phyloP scores from a whole-genome alignment of 2,888 invertebrate genomes.

The Netelia inedita region DNA sequence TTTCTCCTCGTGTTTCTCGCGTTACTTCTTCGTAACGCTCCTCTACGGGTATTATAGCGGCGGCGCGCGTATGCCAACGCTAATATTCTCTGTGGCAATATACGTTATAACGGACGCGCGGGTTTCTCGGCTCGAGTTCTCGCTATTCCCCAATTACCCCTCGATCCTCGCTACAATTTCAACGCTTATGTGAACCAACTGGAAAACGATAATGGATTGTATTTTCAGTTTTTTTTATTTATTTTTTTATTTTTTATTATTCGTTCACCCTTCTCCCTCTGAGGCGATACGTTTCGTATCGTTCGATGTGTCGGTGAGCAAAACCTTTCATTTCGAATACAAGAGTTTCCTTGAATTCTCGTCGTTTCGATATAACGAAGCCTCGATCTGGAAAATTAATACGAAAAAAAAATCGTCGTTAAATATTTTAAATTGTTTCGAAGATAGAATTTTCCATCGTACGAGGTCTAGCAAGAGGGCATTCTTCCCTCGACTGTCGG shows the following conservation, averaged over 20 bases:
- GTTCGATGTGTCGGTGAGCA: too few relatives aligned
- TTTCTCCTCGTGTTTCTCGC: slow-evolving; percentile 10
- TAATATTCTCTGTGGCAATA: slow-evolving; percentile 16
- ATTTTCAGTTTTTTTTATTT: neutral
- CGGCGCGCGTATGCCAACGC: neutral
- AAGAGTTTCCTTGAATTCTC: too few relatives aligned
- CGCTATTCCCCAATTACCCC: slow-evolving; percentile 41
- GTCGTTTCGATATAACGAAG: too few relatives aligned
- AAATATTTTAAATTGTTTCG: neutral
- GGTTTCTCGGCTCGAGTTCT: slow-evolving; percentile 26
- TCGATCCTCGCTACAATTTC: slow-evolving; percentile 23
- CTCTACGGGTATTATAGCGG: slow-evolving; percentile 1
- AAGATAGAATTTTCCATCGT: neutral
- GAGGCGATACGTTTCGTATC: neutral
- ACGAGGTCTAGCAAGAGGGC: neutral
- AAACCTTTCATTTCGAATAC: too few relatives aligned
- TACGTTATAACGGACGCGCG: slow-evolving; percentile 38
- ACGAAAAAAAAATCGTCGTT: neutral
- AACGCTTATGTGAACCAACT: slow-evolving; percentile 32
- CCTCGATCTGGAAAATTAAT: neutral
- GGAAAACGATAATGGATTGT: slow-evolving; percentile 35
- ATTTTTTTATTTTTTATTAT: neutral
- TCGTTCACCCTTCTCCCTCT: neutral
- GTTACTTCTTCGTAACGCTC: slow-evolving; percentile 24
- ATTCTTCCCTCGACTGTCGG: neutral